These are phyloP conservation scores for Willisornis vidua DNA, from an alignment of 2,113 vertebrate species.

Conservation along the genomic window DNA sequence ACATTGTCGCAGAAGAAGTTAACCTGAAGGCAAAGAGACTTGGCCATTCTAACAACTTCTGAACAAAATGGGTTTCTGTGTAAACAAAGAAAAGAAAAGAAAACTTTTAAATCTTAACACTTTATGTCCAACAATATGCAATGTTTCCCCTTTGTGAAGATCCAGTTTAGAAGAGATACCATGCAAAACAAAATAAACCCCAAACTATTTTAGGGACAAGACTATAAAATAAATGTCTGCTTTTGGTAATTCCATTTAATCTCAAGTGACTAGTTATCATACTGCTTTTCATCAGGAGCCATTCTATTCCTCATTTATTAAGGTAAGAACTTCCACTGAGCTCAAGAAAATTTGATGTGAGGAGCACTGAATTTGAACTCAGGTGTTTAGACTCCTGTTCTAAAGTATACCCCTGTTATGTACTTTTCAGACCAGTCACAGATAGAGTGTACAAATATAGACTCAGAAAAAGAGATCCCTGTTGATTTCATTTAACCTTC, in stretches of 20 bases:
- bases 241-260: not conserved
- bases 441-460: not conserved
- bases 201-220: not conserved
- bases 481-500: not conserved
- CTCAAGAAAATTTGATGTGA: not conserved
- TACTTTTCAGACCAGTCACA: not conserved
- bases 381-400: not conserved
- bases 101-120: slow-evolving; percentile 5
- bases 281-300: not conserved
- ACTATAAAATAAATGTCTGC: not conserved
- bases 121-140: not conserved
- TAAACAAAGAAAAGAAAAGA: not conserved
- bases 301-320: not conserved
- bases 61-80: not conserved
- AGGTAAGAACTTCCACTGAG: not conserved
- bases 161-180: not conserved
- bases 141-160: not conserved
- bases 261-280: not conserved
- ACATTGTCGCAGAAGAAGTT: slow-evolving; percentile 27
- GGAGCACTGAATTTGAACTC: not conserved
- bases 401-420: not conserved
- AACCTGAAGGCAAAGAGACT: slow-evolving; percentile 38
- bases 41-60: not conserved
- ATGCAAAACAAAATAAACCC: not conserved
- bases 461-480: not conserved